phyloP scores from a whole-genome alignment of 2,113 vertebrate genomes.

The Scophthalmus maximus region DNA sequence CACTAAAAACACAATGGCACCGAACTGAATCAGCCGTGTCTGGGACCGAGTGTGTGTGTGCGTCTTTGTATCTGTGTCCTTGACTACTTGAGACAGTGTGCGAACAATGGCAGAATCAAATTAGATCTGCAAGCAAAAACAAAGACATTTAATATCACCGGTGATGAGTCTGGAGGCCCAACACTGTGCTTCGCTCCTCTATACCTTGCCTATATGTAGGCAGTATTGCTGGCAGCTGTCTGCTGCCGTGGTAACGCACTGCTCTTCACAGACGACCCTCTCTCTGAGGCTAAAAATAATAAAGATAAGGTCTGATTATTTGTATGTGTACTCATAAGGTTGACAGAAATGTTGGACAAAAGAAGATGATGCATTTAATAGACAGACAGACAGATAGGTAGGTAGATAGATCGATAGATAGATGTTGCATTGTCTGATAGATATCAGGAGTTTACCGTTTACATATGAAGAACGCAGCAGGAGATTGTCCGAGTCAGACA shows the following conservation, averaged over 20 bases:
- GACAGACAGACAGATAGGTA: not conserved
- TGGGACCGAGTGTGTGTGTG: not conserved
- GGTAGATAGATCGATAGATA: not conserved
- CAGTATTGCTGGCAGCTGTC: conserved; percentile 62
- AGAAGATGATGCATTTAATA: not conserved
- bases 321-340: conserved; percentile 25
- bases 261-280: conserved; percentile 20
- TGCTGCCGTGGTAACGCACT: conserved; percentile 69
- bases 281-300: conserved; percentile 54
- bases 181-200: conserved; percentile 12
- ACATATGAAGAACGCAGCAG: too few relatives aligned
- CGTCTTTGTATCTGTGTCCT: too few relatives aligned
- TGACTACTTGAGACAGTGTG: conserved; percentile 26
- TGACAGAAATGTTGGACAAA: not conserved
- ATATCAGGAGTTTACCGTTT: too few relatives aligned
- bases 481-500: too few relatives aligned
- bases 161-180: conserved; percentile 17
- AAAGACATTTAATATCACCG: conserved; percentile 15
- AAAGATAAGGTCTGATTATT: conserved; percentile 45
- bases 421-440: not conserved
- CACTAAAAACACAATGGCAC: not conserved
- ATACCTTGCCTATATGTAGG: conserved; percentile 30
- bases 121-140: conserved; percentile 27
- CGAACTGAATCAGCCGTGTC: conserved; percentile 6
- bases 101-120: conserved; percentile 32